These are phyloP conservation scores for Ooceraea biroi DNA, from an alignment of 1,140 invertebrate genomes.

Conservation along the genomic window DNA sequence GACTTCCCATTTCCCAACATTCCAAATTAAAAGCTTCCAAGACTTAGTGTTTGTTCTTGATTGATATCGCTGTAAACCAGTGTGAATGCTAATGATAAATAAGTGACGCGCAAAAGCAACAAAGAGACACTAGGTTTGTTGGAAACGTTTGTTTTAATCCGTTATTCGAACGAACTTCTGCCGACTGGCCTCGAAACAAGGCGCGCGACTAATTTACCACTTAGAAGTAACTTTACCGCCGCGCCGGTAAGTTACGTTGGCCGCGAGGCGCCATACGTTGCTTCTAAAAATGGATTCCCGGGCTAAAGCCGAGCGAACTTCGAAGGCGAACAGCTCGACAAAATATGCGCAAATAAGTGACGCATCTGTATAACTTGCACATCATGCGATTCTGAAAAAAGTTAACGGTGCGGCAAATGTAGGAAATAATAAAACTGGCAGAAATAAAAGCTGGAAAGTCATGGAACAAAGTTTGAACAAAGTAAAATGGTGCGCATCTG, in stretches of 20 bases:
- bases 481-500: no score
- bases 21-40: no score
- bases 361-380: neutral
- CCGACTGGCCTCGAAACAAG: constrained; percentile 12
- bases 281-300: constrained; percentile 61
- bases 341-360: constrained; percentile 17
- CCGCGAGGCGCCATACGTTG: constrained; percentile 44
- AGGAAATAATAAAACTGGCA: no score
- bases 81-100: neutral
- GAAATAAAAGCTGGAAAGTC: no score
- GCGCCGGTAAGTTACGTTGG: constrained; percentile 46
- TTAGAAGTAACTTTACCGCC: constrained; percentile 50
- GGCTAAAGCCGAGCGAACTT: constrained; percentile 54
- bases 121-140: neutral
- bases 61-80: no score
- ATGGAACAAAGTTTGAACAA: no score
- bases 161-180: neutral
- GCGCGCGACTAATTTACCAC: constrained; percentile 34
- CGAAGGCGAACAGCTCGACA: constrained; percentile 12
- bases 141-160: constrained; percentile 21
- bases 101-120: neutral
- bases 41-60: no score
- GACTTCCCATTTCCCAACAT: no score
- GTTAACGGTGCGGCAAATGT: no score
- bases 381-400: neutral